Evolutionary conservation across 2,888 invertebrate genomes (phyloP), one percentile per base, ranked within the genome.

Genomic region (Adelognathus sp.): DNA sequence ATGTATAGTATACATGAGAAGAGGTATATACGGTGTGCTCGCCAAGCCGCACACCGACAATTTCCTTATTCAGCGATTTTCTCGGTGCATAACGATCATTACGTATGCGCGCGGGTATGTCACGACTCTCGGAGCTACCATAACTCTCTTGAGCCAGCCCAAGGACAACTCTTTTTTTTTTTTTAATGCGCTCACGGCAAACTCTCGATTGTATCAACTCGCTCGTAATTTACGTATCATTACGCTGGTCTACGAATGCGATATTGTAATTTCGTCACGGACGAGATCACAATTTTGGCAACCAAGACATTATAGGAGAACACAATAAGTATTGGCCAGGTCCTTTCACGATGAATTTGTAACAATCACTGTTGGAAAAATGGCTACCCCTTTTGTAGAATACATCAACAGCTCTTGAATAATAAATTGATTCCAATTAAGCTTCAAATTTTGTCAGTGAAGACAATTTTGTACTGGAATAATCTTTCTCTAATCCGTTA

Each of bases 31-130:
- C 66, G 69, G 76, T 33, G 33, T 66, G 41, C 75, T 56, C 73
- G 52, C 27, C 72, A 70, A 66, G 67, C 71, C 71, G 75, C 73
- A 76, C 81, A 83, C 61, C 80, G 78, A 85, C 84, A 85, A 87
- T 90, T 90, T 88, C 89, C 89, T 90, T 90, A 89, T 89, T 87
- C 87, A 88, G 88, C 84, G 83, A 88, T 88, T 87, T 88, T 88
- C 88, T 88, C 83, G 77, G 85, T 79, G 76, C 81, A 82, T 81
- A 80, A 83, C 79, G 82, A 82, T 80, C 80, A 86, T 87, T 87
- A 87, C 84, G 85, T 84, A 86, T 84, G 86, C 86, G 79, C 81
- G 80, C 83, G 82, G 81, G 84, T 83, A 83, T 80, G 81, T 77
- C 78, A 72, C 72, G 80, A 77, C 50, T 60, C 73, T n/a, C n/a